phyloP scores from a whole-genome alignment of 2,888 invertebrate genomes.

The Epistrophe eligans region DNA sequence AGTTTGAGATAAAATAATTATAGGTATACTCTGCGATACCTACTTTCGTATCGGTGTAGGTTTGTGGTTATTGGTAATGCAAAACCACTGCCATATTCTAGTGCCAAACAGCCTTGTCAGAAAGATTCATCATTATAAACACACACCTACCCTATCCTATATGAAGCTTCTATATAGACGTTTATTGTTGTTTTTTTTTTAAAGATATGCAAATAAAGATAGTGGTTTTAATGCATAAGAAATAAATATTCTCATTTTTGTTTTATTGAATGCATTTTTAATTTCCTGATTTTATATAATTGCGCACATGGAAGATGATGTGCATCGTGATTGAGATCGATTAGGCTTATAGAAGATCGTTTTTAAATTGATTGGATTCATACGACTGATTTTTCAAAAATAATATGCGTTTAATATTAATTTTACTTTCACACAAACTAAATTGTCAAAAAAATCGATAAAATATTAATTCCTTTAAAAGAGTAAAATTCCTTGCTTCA shows the following conservation, averaged over 20 bases:
- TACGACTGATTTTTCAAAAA: too few species aligned
- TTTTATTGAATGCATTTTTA: neutral
- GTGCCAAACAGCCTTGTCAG: neutral
- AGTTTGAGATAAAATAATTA: neutral
- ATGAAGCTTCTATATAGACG: neutral
- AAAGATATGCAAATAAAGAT: conserved; percentile 6
- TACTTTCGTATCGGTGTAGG: neutral
- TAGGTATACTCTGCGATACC: neutral
- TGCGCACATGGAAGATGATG: neutral
- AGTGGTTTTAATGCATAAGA: conserved; percentile 3
- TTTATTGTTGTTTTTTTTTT: neutral
- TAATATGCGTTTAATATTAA: too few species aligned
- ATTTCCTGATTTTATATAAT: conserved; percentile 1
- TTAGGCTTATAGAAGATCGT: neutral
- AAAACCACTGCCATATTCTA: neutral
- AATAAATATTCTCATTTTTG: neutral
- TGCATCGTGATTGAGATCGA: neutral
- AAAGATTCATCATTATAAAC: neutral
- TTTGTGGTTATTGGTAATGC: neutral
- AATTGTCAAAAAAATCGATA: too few species aligned
- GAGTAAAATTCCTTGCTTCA: too few species aligned
- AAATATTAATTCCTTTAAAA: too few species aligned
- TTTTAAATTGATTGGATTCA: too few species aligned
- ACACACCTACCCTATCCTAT: neutral
- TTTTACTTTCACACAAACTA: too few species aligned